phyloP scores from a whole-genome alignment of 2,888 invertebrate genomes.

The Tenthredo distinguenda region DNA sequence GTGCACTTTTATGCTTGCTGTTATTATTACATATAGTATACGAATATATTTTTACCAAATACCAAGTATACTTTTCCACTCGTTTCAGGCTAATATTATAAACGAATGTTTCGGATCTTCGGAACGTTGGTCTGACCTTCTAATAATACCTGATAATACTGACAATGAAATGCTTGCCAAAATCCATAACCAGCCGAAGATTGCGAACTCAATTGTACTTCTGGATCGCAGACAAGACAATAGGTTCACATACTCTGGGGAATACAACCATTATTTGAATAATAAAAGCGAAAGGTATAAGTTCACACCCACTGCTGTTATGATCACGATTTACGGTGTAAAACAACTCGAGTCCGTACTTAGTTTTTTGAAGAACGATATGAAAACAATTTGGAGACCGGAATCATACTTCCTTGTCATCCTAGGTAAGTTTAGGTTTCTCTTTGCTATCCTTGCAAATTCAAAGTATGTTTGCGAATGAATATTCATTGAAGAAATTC shows the following conservation, averaged over 20 bases:
- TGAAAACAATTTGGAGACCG: background rate
- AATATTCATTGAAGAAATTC: too few species aligned
- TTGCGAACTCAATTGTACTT: background rate
- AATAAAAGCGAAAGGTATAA: background rate
- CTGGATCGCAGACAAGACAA: background rate
- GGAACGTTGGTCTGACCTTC: background rate
- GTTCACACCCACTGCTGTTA: background rate
- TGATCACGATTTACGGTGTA: background rate
- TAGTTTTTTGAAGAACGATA: background rate
- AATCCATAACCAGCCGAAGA: background rate
- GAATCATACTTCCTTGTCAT: background rate
- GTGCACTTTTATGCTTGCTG: too few species aligned
- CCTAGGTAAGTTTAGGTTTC: background rate
- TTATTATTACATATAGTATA: too few species aligned
- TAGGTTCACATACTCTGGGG: background rate
- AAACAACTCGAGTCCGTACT: background rate
- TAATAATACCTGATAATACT: background rate
- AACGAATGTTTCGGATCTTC: background rate
- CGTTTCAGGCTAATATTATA: conserved; percentile 8
- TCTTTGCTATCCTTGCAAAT: background rate
- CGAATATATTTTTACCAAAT: too few species aligned
- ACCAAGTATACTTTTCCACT: too few species aligned
- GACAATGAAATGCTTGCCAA: background rate
- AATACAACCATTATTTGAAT: background rate
- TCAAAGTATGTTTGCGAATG: too few species aligned